These are phyloP conservation scores for Zonitis immaculata DNA, from an alignment of 2,888 invertebrate species.

Conservation along the genomic window DNA sequence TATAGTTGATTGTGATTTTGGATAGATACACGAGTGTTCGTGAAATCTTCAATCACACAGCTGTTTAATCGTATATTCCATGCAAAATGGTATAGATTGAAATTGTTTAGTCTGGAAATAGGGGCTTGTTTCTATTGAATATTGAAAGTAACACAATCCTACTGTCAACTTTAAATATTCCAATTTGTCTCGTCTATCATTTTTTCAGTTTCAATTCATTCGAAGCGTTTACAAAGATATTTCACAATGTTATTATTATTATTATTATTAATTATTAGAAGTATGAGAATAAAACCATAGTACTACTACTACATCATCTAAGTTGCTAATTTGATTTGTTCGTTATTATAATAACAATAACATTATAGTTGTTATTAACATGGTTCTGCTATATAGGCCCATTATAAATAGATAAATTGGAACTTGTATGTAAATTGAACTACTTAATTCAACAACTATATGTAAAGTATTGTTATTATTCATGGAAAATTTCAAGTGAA, in stretches of 20 bases:
- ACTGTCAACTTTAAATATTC: not conserved
- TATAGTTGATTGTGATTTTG: no score
- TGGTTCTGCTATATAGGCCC: not conserved
- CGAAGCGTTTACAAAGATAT: not conserved
- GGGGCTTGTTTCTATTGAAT: slow-evolving; percentile 9
- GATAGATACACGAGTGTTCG: no score
- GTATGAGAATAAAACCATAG: no score
- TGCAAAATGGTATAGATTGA: slow-evolving; percentile 11
- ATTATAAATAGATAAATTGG: slow-evolving; percentile 3
- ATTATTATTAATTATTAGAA: no score
- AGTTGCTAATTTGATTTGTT: not conserved
- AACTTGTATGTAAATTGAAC: slow-evolving; percentile 12
- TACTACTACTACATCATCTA: not conserved
- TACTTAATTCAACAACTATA: not conserved
- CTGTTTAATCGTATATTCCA: slow-evolving; percentile 9
- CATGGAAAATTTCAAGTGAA: not conserved
- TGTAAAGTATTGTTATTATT: not conserved
- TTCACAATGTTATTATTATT: not conserved
- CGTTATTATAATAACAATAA: slow-evolving; percentile 3
- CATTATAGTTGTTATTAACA: not conserved
- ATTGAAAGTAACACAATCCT: not conserved
- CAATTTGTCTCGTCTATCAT: not conserved
- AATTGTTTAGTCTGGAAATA: slow-evolving; percentile 8
- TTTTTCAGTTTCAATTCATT: not conserved
- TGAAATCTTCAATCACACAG: not conserved